Evolutionary conservation across 1,140 invertebrate species (phyloP).

Genomic region (Zaprionus tsacasi): DNA sequence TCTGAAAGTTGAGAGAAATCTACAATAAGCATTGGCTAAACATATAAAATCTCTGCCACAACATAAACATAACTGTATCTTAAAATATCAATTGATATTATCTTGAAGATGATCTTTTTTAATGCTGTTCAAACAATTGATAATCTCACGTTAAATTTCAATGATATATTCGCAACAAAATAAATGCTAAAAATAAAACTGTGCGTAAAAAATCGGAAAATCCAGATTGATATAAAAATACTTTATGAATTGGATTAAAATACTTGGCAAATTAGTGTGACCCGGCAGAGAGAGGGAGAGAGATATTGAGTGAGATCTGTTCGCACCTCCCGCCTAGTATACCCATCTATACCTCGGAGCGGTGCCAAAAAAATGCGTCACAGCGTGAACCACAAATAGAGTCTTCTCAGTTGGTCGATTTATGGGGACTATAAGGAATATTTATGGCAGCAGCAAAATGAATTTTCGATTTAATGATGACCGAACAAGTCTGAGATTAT

Average conservation of each 20-base stretch:
- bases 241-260: constrained; percentile 6
- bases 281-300: not conserved
- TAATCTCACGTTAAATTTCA: too few species aligned
- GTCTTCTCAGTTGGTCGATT: constrained; percentile 39
- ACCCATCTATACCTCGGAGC: constrained; percentile 18
- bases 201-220: constrained; percentile 3
- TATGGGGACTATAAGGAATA: constrained; percentile 59
- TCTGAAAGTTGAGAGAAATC: too few species aligned
- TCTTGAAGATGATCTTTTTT: too few species aligned
- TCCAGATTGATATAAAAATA: constrained; percentile 8
- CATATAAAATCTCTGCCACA: too few species aligned
- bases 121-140: too few species aligned
- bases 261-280: not conserved
- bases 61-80: too few species aligned
- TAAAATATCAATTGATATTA: too few species aligned
- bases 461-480: constrained; percentile 60
- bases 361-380: constrained; percentile 37
- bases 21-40: too few species aligned
- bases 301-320: not conserved
- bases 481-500: constrained; percentile 39
- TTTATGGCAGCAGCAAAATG: constrained; percentile 57
- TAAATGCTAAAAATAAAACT: not conserved
- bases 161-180: not conserved
- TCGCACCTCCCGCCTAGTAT: constrained; percentile 8
- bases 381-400: constrained; percentile 1